A percentile compares a stretch with the other conserved stretches of the same genome.
Evolutionary conservation across 2,888 invertebrate species (phyloP).

Genomic region (Tridacna gigas): DNA sequence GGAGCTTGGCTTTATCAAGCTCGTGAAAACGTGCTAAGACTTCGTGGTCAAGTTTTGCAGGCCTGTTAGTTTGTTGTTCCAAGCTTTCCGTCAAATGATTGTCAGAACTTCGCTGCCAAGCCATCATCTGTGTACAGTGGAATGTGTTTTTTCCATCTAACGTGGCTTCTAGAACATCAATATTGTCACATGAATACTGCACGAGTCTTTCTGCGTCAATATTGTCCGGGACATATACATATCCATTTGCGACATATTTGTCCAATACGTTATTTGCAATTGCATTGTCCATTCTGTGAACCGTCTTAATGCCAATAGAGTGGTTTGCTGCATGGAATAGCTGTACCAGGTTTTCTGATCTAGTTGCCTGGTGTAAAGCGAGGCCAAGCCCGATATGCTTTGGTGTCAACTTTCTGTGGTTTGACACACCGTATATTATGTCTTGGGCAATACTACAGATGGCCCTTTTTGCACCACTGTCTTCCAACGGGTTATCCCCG

Average conservation of each 20-base stretch:
- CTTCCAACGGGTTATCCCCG: no score
- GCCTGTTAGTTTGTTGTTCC: constrained; percentile 9
- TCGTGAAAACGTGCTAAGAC: constrained; percentile 9
- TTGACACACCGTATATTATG: constrained; percentile 25
- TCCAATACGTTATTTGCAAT: constrained; percentile 1
- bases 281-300: constrained; percentile 3
- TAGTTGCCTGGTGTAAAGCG: constrained; percentile 27
- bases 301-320: neutral
- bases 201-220: neutral
- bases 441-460: constrained; percentile 5
- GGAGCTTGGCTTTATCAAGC: constrained; percentile 13
- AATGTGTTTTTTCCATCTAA: constrained; percentile 26
- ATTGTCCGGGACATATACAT: neutral
- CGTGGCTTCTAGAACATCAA: constrained; percentile 20
- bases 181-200: constrained; percentile 13
- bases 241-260: no score
- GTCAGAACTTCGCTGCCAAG: constrained; percentile 11
- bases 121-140: neutral
- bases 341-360: constrained; percentile 9
- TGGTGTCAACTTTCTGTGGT: constrained; percentile 28
- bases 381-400: constrained; percentile 31
- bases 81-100: constrained; percentile 2
- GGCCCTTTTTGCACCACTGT: no score
- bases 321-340: constrained; percentile 28
- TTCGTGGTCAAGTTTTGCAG: constrained; percentile 14